These are phyloP conservation scores for Aphis gossypii DNA, from an alignment of 1,140 invertebrate genomes.

Conservation along the genomic window DNA sequence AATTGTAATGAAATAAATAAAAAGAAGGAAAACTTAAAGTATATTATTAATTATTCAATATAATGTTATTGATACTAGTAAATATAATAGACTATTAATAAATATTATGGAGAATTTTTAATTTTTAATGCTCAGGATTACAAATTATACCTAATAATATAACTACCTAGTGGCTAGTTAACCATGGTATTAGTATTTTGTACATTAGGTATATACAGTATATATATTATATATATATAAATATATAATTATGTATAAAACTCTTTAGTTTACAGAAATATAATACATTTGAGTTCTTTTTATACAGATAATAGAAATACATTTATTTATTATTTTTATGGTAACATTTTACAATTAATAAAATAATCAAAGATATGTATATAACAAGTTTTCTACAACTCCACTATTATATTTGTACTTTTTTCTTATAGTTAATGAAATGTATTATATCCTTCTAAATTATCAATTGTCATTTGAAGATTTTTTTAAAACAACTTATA, in stretches of 20 bases:
- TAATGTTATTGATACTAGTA: not conserved
- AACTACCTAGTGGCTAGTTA: not conserved
- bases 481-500: too few relatives aligned
- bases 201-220: too few relatives aligned
- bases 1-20: too few relatives aligned
- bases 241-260: not conserved
- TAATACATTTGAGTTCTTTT: not conserved
- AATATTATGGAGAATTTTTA: not conserved
- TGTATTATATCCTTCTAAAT: not conserved
- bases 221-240: too few relatives aligned
- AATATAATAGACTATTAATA: not conserved
- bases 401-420: too few relatives aligned
- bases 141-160: not conserved
- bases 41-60: not conserved
- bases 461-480: not conserved
- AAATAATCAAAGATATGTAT: too few relatives aligned
- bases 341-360: not conserved
- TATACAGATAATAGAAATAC: not conserved
- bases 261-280: not conserved
- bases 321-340: too few relatives aligned
- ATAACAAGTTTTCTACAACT: too few relatives aligned
- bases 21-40: not conserved
- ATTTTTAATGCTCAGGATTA: not conserved
- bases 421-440: not conserved
- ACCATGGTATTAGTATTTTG: not conserved